Base-by-base conservation (phyloP, 2,888 invertebrate genomes). In the Bursaphelenchus okinawaensis region DNA sequence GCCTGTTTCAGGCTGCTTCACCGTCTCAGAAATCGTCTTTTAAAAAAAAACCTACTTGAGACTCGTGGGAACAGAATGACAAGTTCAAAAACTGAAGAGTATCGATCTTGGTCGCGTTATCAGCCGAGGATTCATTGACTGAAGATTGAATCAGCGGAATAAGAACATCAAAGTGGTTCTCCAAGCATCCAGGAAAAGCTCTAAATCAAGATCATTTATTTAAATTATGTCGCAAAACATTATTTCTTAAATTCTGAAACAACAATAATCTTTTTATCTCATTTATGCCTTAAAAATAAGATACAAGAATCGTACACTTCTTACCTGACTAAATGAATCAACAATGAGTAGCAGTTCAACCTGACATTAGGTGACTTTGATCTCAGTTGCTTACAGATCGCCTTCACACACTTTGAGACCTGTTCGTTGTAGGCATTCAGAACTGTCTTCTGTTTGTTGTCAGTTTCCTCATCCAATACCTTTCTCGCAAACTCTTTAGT, bases 71-170 rank as follows among this genome's bases (percentile, higher is more conserved):
- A 57, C 89, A 87, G 68, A 93, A 85, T 63, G 93, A 85, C 82
- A 90, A 90, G 84, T 91, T 89, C 66, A 98, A 87, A 85, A 98
- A 98, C 54, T 91, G 89, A 54, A 99, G 85, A 0, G 95, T 92
- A 83, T 95, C 95, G 77, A 98, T 96, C 79, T 84, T 85, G 91
- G 96, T 95, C 75, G 94, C 95, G 59, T 93, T 93, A 40, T 74
- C 69, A 8, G 66, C 52, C 7, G 55, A 9, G 58, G 72, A 69
- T 16, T 78, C 78, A 16, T 61, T 67, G 22, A 79, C 60, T n/a
- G 73, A 62, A 77, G 90, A 92, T 69, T 90, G 89, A 77, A 94
- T 90, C 9, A 93, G 93, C 0, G 92, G 90, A 71, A 95, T 89
- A 68, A 95, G 86, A 22, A 89, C 87, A 0, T 90, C 89, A 69